Conservation (phyloP, 2,113 vertebrate species). For the Scatophagus argus region DNA sequence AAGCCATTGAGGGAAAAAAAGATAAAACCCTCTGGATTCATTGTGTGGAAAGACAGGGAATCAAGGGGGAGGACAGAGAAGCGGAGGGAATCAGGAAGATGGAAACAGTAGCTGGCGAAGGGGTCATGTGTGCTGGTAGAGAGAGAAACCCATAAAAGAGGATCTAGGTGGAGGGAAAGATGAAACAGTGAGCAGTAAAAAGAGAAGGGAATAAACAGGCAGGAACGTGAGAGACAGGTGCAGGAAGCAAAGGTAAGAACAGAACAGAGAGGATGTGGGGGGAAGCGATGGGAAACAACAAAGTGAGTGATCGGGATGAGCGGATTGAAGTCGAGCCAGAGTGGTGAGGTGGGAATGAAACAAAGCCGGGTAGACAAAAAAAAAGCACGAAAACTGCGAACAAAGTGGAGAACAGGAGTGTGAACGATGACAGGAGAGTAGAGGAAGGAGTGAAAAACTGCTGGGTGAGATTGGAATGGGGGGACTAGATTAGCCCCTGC, state of each 20-base stretch:
- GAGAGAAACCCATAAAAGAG: constrained; percentile 17
- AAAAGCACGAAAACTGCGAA: constrained; percentile 28
- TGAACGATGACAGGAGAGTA: constrained; percentile 14
- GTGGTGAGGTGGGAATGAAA: constrained; percentile 51
- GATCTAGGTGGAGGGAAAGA: constrained; percentile 9
- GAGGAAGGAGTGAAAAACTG: background rate
- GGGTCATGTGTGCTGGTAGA: constrained; percentile 43
- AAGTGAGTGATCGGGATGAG: constrained; percentile 46
- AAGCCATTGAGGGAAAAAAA: constrained; percentile 55
- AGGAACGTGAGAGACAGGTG: constrained; percentile 37
- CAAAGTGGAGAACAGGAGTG: constrained; percentile 2
- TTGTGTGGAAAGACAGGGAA: constrained; percentile 54
- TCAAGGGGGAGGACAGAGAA: constrained; percentile 42
- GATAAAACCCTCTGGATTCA: constrained; percentile 62
- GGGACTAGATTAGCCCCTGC: constrained; percentile 39
- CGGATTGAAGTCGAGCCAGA: constrained; percentile 52
- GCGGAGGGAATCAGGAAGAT: constrained; percentile 13
- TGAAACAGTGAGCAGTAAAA: constrained; percentile 33
- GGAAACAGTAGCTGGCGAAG: constrained; percentile 40
- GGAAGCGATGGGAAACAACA: constrained; percentile 32
- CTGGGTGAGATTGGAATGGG: constrained; percentile 5
- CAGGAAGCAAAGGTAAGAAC: constrained; percentile 28
- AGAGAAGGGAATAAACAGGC: constrained; percentile 20
- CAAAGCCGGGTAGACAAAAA: constrained; percentile 25
- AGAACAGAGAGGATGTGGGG: constrained; percentile 40